Evolutionary conservation across 2,888 invertebrate species (phyloP).

Genomic region (Pemphredon lugubris): DNA sequence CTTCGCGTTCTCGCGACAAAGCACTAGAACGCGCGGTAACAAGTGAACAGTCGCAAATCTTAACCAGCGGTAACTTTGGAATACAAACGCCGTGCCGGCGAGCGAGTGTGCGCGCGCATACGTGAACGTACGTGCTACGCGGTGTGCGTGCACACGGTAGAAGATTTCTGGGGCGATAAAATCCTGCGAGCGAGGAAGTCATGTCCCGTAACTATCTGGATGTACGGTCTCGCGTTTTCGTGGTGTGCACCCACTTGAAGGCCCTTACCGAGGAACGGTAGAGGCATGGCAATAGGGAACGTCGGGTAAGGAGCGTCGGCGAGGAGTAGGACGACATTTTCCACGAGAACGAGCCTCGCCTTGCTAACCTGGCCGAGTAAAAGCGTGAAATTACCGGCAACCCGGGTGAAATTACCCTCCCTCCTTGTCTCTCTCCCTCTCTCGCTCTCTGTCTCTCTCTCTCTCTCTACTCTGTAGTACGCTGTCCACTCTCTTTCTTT

Average conservation of each 20-base stretch:
- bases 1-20: constrained; percentile 20
- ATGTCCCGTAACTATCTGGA: constrained; percentile 76
- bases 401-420: constrained; percentile 66
- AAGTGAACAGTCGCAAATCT: constrained; percentile 59
- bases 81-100: constrained; percentile 17
- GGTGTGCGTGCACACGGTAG: constrained; percentile 50
- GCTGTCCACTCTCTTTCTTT: background rate
- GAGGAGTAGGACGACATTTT: constrained; percentile 72
- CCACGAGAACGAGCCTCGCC: constrained; percentile 68
- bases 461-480: no score
- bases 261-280: constrained; percentile 42
- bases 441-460: constrained; percentile 12
- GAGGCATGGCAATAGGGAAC: constrained; percentile 36
- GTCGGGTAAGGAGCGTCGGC: constrained; percentile 34
- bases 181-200: constrained; percentile 68
- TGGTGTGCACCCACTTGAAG: constrained; percentile 60
- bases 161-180: constrained; percentile 69
- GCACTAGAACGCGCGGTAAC: constrained; percentile 21
- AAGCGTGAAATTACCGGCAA: constrained; percentile 76
- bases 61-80: constrained; percentile 43
- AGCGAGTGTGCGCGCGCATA: constrained; percentile 29
- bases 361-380: constrained; percentile 71
- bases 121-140: constrained; percentile 40
- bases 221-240: constrained; percentile 69
- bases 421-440: constrained; percentile 15